Percentiles rank a stretch among this genome's conserved stretches.
Conservation (phyloP, 2,113 vertebrate species). For the Heliornis fulica region DNA sequence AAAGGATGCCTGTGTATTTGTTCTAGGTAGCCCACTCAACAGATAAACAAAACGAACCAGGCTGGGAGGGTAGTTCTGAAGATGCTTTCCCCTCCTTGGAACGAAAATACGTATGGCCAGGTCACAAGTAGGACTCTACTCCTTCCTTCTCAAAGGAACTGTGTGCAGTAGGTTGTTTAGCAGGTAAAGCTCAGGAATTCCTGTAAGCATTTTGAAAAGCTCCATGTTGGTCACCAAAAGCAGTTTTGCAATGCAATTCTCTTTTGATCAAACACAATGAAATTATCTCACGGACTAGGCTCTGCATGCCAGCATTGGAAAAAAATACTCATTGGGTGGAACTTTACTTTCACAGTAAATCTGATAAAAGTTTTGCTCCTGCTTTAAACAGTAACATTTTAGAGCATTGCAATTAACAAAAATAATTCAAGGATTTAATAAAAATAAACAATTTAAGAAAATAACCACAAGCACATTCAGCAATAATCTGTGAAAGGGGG, state of each 20-base stretch:
- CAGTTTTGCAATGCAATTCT: not conserved
- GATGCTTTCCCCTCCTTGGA: not conserved
- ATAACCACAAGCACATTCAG: not conserved
- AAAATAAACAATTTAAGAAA: not conserved
- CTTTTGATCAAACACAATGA: not conserved
- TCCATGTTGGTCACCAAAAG: not conserved
- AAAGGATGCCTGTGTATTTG: not conserved
- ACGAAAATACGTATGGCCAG: not conserved
- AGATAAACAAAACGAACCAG: not conserved
- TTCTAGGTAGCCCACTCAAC: not conserved
- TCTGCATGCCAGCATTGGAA: not conserved
- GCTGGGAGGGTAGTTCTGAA: not conserved
- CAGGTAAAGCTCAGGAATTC: not conserved
- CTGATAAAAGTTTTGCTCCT: not conserved
- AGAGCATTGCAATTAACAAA: not conserved
- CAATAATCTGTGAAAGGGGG: not conserved
- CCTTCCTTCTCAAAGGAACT: not conserved
- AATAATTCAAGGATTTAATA: not conserved
- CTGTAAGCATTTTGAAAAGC: not conserved
- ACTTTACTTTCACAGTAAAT: constrained; percentile 8
- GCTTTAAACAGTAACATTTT: not conserved
- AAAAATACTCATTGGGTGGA: constrained; percentile 1
- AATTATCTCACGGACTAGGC: constrained; percentile 3
- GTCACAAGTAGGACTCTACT: not conserved
- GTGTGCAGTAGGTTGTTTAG: not conserved